These are phyloP conservation scores for Oriolus oriolus DNA, from an alignment of 2,113 vertebrate species.

Conservation along the genomic window DNA sequence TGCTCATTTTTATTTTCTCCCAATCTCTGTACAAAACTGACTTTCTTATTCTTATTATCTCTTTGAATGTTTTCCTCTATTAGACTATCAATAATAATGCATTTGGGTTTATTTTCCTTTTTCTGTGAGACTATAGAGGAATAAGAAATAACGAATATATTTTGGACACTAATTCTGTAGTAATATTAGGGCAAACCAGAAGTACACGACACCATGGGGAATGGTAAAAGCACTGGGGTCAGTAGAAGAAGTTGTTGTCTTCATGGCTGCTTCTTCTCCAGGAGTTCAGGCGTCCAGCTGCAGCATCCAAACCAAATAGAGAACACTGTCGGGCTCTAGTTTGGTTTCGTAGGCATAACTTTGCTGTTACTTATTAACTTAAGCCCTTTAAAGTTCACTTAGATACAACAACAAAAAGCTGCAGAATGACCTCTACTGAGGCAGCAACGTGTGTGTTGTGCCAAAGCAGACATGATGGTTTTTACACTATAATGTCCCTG, in stretches of 20 bases:
- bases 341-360: not conserved
- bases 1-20: not conserved
- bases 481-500: not conserved
- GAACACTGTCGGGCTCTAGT: not conserved
- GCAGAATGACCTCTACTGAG: not conserved
- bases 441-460: not conserved
- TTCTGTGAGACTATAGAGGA: not conserved
- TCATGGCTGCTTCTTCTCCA: not conserved
- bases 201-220: not conserved
- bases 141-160: not conserved
- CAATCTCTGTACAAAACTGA: not conserved
- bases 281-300: not conserved
- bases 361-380: constrained; percentile 23
- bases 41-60: not conserved
- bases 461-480: constrained; percentile 13
- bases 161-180: not conserved
- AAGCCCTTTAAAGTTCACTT: constrained; percentile 22
- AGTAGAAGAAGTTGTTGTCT: not conserved
- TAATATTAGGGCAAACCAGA: not conserved
- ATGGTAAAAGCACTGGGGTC: not conserved
- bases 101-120: not conserved
- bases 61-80: not conserved
- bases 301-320: not conserved
- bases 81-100: not conserved
- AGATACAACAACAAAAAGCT: not conserved